These are phyloP conservation scores for Pseudobourletiella spinata DNA, from an alignment of 1,140 invertebrate genomes.

Conservation along the genomic window DNA sequence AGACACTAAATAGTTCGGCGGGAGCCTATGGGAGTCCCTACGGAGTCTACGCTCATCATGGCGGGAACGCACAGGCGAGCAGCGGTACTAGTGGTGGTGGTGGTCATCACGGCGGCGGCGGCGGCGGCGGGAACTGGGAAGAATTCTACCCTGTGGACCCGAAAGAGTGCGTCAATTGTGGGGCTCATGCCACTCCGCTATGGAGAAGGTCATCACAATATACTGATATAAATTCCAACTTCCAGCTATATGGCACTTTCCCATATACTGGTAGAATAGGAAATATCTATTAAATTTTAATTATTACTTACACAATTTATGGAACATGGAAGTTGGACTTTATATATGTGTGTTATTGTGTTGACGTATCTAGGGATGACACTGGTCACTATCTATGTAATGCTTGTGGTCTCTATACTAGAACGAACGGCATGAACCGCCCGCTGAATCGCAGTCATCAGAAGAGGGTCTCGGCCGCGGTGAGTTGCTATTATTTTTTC, in stretches of 20 bases:
- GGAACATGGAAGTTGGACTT: slow-evolving; percentile 8
- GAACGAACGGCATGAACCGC: slow-evolving; percentile 35
- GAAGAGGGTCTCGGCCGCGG: slow-evolving; percentile 34
- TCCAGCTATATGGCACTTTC: background rate
- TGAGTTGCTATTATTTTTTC: no score
- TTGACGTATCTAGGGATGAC: slow-evolving; percentile 43
- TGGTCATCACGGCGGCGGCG: background rate
- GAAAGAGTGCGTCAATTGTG: slow-evolving; percentile 90
- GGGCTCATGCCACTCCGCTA: slow-evolving; percentile 48
- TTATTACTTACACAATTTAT: no score
- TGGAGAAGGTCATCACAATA: slow-evolving; percentile 8
- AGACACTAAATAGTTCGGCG: background rate
- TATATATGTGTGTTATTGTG: slow-evolving; percentile 11
- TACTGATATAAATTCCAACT: slow-evolving; percentile 9
- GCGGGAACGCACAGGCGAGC: no score
- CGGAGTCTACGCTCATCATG: slow-evolving; percentile 12
- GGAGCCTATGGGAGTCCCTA: slow-evolving; percentile 3
- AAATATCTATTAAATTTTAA: no score
- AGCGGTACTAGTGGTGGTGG: background rate
- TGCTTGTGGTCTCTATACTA: slow-evolving; percentile 45
- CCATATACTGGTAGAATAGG: no score
- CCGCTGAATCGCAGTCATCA: slow-evolving; percentile 32
- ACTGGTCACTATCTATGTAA: slow-evolving; percentile 58
- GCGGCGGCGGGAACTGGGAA: slow-evolving; percentile 1
- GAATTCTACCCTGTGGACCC: slow-evolving; percentile 28